Percentiles rank a stretch among this genome's conserved stretches.
These are phyloP conservation scores for Gymnothorax reevesii DNA, from an alignment of 2,797 vertebrate species.

Conservation along the genomic window DNA sequence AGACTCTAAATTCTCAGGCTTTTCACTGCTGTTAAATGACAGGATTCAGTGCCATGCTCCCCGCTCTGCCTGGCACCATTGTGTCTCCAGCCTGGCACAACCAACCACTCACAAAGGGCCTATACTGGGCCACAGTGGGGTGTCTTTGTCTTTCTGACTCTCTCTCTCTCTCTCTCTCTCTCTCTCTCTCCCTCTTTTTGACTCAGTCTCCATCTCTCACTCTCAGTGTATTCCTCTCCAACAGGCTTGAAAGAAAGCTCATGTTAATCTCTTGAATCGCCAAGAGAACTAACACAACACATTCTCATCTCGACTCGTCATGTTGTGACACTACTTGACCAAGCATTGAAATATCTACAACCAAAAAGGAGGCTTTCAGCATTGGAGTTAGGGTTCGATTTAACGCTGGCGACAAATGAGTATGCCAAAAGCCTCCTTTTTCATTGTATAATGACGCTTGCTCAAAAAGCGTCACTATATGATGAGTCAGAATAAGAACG, in stretches of 20 bases:
- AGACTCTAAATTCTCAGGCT: neutral
- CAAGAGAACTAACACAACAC: no score
- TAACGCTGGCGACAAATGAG: no score
- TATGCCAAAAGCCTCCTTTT: no score
- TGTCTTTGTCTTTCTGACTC: slow-evolving; percentile 2
- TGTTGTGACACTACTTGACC: no score
- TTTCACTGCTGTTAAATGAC: neutral
- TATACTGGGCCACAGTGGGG: neutral
- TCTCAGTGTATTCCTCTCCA: neutral
- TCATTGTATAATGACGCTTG: no score
- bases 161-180: neutral
- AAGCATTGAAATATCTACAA: no score
- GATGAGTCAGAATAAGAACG: no score
- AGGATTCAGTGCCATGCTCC: neutral
- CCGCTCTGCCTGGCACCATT: slow-evolving; percentile 6
- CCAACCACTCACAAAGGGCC: neutral
- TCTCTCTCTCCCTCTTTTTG: neutral
- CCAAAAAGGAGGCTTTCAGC: no score
- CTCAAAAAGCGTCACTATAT: no score
- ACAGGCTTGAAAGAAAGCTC: neutral
- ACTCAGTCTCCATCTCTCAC: neutral
- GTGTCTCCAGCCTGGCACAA: neutral
- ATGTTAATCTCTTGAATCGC: no score
- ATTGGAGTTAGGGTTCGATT: no score
- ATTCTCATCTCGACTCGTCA: no score